Conservation (phyloP, 2,113 vertebrate genomes). For the Dasypus novemcinctus region DNA sequence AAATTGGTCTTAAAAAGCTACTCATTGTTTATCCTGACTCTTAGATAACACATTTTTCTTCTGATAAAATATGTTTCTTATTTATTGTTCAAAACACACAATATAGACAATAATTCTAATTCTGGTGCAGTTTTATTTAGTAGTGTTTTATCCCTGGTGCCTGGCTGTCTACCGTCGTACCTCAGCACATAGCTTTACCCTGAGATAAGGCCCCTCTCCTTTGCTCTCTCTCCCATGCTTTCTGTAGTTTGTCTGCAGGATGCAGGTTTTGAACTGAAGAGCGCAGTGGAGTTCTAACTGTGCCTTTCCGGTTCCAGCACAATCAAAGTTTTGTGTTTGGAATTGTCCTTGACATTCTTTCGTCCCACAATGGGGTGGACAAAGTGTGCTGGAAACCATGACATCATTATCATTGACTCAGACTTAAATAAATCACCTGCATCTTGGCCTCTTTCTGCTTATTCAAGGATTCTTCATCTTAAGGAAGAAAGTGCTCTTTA, state of each 20-base stretch:
- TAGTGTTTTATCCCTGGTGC: conserved; percentile 93
- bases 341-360: conserved; percentile 98
- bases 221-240: conserved; percentile 85
- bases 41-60: conserved; percentile 94
- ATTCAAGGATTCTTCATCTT: conserved; percentile 88
- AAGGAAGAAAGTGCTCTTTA: conserved; percentile 88
- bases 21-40: conserved; percentile 90
- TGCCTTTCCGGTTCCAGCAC: conserved; percentile 91
- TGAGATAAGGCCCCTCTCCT: conserved; percentile 94
- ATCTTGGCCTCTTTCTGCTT: conserved; percentile 87
- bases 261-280: conserved; percentile 90
- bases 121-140: conserved; percentile 89
- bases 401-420: conserved; percentile 96
- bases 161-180: conserved; percentile 95
- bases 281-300: conserved; percentile 87
- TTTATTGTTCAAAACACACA: conserved; percentile 90
- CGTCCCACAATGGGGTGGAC: conserved; percentile 94
- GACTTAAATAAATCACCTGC: conserved; percentile 98
- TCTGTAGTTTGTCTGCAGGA: conserved; percentile 90
- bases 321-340: conserved; percentile 91
- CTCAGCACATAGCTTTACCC: conserved; percentile 96
- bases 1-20: conserved; percentile 89
- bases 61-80: conserved; percentile 96
- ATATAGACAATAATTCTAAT: conserved; percentile 89
- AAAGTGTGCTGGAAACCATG: conserved; percentile 94